Percentiles rank a stretch among this genome's conserved stretches.
Conservation (phyloP, 2,113 vertebrate species). For the Candoia aspera region DNA sequence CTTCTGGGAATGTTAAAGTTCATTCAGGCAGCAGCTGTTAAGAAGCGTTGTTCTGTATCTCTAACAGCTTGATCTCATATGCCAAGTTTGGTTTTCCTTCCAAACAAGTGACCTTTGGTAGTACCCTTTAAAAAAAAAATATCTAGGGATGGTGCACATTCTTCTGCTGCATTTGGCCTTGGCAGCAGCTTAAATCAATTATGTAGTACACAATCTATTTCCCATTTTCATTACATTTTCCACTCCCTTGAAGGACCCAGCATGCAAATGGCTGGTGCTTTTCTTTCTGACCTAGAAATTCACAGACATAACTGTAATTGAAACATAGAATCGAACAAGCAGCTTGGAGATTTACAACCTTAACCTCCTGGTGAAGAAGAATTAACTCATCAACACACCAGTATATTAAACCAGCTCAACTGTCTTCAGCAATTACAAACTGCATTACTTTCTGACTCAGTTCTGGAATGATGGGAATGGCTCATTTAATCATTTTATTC, state of each 20-base stretch:
- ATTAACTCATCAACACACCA: slow-evolving; percentile 62
- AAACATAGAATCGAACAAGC: slow-evolving; percentile 54
- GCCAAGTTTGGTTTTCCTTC: background rate
- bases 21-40: slow-evolving; percentile 3
- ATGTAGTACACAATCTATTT: slow-evolving; percentile 43
- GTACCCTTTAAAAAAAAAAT: background rate
- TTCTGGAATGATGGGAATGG: slow-evolving; percentile 41
- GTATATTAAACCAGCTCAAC: slow-evolving; percentile 39
- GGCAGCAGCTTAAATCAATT: slow-evolving; percentile 20
- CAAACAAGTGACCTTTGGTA: background rate
- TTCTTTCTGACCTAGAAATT: slow-evolving; percentile 57
- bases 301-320: slow-evolving; percentile 45
- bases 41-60: slow-evolving; percentile 7
- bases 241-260: slow-evolving; percentile 47
- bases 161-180: slow-evolving; percentile 30
- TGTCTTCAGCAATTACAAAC: slow-evolving; percentile 49
- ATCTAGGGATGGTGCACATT: background rate
- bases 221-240: slow-evolving; percentile 46
- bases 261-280: slow-evolving; percentile 43
- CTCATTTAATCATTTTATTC: slow-evolving; percentile 42
- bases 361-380: slow-evolving; percentile 53
- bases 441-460: slow-evolving; percentile 21
- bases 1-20: background rate
- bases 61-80: background rate
- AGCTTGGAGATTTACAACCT: slow-evolving; percentile 60